phyloP scores from a whole-genome alignment of 2,113 vertebrate species.

The Bothrops jararaca region DNA sequence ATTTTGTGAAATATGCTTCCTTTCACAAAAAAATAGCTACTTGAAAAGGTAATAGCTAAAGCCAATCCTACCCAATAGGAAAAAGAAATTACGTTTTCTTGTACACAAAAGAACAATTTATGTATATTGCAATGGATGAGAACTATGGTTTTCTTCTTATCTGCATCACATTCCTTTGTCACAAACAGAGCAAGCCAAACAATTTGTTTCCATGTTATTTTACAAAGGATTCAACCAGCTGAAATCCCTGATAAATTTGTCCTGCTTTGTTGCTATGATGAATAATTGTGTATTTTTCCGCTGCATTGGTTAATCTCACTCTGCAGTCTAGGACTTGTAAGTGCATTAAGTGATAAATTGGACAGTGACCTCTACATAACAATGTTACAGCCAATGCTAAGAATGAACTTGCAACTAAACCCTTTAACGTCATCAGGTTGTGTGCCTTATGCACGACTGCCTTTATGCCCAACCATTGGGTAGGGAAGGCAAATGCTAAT shows the following conservation, averaged over 20 bases:
- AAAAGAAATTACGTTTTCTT: slow-evolving; percentile 10
- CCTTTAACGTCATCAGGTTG: slow-evolving; percentile 29
- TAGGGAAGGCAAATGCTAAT: neutral
- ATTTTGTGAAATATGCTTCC: neutral
- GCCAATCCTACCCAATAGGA: neutral
- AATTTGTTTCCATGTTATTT: slow-evolving; percentile 47
- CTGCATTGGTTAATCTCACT: slow-evolving; percentile 48
- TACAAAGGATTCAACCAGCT: slow-evolving; percentile 40
- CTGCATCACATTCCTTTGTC: slow-evolving; percentile 16
- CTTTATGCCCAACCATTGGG: neutral
- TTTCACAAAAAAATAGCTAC: neutral
- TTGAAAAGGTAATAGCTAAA: neutral
- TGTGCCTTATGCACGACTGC: slow-evolving; percentile 1
- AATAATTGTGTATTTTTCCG: slow-evolving; percentile 49
- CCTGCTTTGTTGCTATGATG: slow-evolving; percentile 54
- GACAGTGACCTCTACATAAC: slow-evolving; percentile 27
- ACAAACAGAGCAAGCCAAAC: slow-evolving; percentile 36
- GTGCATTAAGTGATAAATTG: slow-evolving; percentile 37
- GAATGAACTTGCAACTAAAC: slow-evolving; percentile 8
- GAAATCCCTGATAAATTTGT: slow-evolving; percentile 52
- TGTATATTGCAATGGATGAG: neutral
- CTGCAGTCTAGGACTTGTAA: slow-evolving; percentile 11
- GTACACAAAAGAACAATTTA: slow-evolving; percentile 22
- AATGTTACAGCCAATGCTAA: neutral
- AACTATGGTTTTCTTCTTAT: slow-evolving; percentile 21